Evolutionary conservation across 1,140 invertebrate genomes (phyloP), one percentile per base, ranked within the genome.

Genomic region (Diploscapter pachys): DNA sequence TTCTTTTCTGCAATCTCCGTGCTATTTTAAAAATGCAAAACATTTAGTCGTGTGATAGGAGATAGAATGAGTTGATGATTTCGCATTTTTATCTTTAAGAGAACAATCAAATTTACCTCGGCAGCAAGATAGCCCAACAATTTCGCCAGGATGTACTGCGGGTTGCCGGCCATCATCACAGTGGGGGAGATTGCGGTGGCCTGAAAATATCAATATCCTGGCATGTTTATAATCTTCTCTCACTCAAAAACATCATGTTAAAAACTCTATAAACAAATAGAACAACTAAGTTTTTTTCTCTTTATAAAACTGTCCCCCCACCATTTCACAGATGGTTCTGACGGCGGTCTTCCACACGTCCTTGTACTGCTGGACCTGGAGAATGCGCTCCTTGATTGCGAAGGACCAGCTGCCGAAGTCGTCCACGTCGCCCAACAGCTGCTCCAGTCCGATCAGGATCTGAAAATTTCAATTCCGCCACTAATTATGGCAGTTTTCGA

Each of bases 371-470:
- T 68, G 6, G 9, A 6, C 51, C 51, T 52, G 57, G 48, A 6
- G 11, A 5, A 68, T 6, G 51, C 66, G 66, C 5, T 53, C 66
- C 6, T 54, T 51, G 51, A 68, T 68, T 11, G 49, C 48, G 1
- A 51, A 11, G 31, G 66, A 52, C 66, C 66, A 68, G 52, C 52
- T 55, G 51, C 11, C n/a, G 52, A 68, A 68, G 51, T 68, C 66
- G 11, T 68, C 66, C 11, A 52, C 66, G 31, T 55, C 66, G 6
- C 8, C 52, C 66, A 68, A 2, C 1, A 68, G 52, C 51, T 68
- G 66, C 66, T 68, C 66, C 66, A 68, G 51, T 52, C 66, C 66
- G 6, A 68, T 55, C 5, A 68, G 66, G 11, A 68, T 54, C 66
- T 68, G 51, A 8, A 68, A 64, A 64, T 1, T 8, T 31, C 0